Evolutionary conservation across 2,113 vertebrate genomes (phyloP).

Genomic region (Fulmarus glacialis): DNA sequence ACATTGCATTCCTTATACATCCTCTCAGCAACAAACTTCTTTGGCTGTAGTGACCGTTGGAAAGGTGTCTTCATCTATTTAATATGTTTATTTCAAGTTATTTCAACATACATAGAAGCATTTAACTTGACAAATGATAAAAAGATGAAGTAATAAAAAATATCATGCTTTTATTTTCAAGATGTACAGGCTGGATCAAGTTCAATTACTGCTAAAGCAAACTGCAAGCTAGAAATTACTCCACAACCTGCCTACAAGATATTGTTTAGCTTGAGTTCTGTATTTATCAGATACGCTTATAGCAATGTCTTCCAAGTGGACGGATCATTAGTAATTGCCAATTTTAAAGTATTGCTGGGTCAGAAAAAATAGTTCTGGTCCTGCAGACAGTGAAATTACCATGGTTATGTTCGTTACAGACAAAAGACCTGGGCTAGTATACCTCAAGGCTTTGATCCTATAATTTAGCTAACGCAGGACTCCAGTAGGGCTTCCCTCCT

Average conservation of each 20-base stretch:
- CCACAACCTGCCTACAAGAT: neutral
- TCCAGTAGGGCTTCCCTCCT: conserved; percentile 1
- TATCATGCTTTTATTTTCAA: neutral
- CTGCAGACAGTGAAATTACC: neutral
- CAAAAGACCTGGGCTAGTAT: neutral
- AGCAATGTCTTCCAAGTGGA: neutral
- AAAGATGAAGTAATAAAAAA: neutral
- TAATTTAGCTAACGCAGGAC: neutral
- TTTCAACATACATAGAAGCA: neutral
- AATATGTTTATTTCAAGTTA: neutral
- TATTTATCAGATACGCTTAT: neutral
- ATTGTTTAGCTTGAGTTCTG: neutral
- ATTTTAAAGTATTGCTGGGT: neutral
- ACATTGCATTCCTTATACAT: neutral
- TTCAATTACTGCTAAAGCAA: neutral
- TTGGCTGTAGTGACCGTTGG: neutral
- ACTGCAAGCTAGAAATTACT: neutral
- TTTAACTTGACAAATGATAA: neutral
- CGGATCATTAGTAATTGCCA: neutral
- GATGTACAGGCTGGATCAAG: neutral
- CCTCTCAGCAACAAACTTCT: neutral
- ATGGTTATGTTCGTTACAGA: neutral
- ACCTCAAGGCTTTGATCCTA: conserved; percentile 1
- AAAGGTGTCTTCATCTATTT: neutral
- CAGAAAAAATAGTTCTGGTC: neutral